Conservation (phyloP, 2,797 vertebrate genomes). For the Channallabes apus region DNA sequence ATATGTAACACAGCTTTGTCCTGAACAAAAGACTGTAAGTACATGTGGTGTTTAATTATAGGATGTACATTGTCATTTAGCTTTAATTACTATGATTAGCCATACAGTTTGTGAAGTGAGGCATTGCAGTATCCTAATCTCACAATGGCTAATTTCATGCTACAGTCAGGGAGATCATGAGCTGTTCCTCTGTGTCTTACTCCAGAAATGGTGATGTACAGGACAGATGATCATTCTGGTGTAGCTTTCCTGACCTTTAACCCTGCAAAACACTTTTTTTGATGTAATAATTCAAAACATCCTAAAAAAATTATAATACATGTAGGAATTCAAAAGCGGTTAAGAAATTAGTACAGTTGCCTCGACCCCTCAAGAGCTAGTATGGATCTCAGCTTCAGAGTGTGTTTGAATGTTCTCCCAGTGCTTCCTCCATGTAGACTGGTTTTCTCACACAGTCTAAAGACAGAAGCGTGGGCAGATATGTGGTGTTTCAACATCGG, state of each 20-base stretch:
- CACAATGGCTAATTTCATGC: neutral
- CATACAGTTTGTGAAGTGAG: slow-evolving; percentile 1
- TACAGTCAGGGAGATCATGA: neutral
- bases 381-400: too few relatives aligned
- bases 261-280: neutral
- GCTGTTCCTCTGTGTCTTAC: neutral
- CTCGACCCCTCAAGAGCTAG: too few relatives aligned
- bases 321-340: neutral
- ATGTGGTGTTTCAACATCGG: too few relatives aligned
- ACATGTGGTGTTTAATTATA: neutral
- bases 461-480: too few relatives aligned
- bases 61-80: neutral
- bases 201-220: neutral
- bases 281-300: neutral
- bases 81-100: slow-evolving; percentile 11
- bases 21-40: neutral
- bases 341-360: too few relatives aligned
- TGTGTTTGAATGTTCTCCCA: too few relatives aligned
- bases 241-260: neutral
- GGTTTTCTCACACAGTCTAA: too few relatives aligned
- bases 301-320: neutral
- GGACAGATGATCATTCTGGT: neutral
- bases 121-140: neutral
- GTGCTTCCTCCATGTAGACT: too few relatives aligned
- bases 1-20: neutral